Percentiles rank a stretch among this genome's conserved stretches.
phyloP scores from a whole-genome alignment of 2,113 vertebrate species.

The Hydrolagus affinis region DNA sequence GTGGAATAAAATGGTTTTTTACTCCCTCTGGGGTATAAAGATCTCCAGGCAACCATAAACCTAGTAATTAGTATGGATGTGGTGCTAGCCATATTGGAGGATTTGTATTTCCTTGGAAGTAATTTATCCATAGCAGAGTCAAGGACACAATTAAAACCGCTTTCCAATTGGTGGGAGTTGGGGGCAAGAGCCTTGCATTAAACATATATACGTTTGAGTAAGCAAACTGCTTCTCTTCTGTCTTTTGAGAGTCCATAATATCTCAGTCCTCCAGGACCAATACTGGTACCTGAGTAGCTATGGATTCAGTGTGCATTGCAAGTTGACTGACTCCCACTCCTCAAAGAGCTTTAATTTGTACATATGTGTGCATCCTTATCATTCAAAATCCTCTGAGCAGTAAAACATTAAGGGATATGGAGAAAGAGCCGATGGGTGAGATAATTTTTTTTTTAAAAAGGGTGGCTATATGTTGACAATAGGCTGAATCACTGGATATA shows the following conservation, averaged over 20 bases:
- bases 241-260: not conserved
- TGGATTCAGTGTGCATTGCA: not conserved
- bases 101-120: not conserved
- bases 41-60: conserved; percentile 13
- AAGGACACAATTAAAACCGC: not conserved
- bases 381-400: too few relatives aligned
- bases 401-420: too few relatives aligned
- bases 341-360: not conserved
- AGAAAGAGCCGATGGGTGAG: too few relatives aligned
- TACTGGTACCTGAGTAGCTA: not conserved
- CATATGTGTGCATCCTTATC: too few relatives aligned
- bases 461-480: too few relatives aligned
- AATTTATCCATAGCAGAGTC: not conserved
- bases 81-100: conserved; percentile 15
- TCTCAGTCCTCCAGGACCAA: not conserved
- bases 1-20: conserved; percentile 14
- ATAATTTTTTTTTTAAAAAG: too few relatives aligned
- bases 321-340: not conserved
- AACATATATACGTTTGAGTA: not conserved
- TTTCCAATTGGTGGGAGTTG: not conserved
- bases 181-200: not conserved
- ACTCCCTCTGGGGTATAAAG: not conserved
- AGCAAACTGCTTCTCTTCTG: not conserved
- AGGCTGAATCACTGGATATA: too few relatives aligned
- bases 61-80: not conserved